These are phyloP conservation scores for Silurus lanzhouensis DNA, from an alignment of 2,797 vertebrate genomes.

Conservation along the genomic window DNA sequence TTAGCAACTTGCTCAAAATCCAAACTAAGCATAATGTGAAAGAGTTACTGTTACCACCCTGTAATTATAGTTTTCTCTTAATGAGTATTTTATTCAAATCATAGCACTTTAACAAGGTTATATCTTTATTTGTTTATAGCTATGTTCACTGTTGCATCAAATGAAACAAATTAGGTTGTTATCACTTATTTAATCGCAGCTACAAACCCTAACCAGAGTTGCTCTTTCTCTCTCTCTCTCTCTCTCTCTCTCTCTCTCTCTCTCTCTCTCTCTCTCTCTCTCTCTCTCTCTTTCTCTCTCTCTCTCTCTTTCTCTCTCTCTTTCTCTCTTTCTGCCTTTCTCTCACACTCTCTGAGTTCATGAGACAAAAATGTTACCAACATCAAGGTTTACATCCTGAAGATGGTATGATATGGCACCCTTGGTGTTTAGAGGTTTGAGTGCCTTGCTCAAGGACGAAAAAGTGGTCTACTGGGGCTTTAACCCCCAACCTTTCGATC, in stretches of 20 bases:
- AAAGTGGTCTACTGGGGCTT: too few relatives aligned
- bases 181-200: neutral
- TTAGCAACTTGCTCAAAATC: neutral
- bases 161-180: neutral
- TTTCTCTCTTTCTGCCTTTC: too few relatives aligned
- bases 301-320: neutral
- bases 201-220: neutral
- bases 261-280: neutral
- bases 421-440: too few relatives aligned
- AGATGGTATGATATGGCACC: too few relatives aligned
- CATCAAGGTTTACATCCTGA: neutral
- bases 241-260: neutral
- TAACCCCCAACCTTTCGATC: too few relatives aligned
- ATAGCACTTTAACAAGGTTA: too few relatives aligned
- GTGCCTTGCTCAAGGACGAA: too few relatives aligned
- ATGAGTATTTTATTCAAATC: neutral
- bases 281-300: neutral
- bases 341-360: neutral
- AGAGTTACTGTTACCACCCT: neutral
- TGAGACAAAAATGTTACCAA: neutral
- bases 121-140: neutral
- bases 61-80: neutral
- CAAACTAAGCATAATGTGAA: neutral
- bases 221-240: neutral
- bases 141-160: too few relatives aligned